These are phyloP conservation scores for Erythrocercus mccallii DNA, from an alignment of 2,113 vertebrate species.

Conservation along the genomic window DNA sequence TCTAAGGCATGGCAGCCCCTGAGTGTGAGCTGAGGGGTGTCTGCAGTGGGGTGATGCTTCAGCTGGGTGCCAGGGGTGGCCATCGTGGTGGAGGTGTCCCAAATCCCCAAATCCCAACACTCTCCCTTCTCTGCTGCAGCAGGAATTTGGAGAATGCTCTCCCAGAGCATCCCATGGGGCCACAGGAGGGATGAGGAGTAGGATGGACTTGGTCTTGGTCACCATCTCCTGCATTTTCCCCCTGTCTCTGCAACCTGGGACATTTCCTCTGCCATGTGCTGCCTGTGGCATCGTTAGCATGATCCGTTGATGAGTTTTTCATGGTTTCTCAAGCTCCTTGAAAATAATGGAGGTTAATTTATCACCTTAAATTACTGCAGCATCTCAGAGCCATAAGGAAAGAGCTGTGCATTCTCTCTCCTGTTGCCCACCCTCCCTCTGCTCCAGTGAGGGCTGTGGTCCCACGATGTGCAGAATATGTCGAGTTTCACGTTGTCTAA, in stretches of 20 bases:
- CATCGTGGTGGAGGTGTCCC: not conserved
- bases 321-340: not conserved
- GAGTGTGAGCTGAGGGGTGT: not conserved
- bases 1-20: not conserved
- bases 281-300: not conserved
- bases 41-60: not conserved
- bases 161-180: not conserved
- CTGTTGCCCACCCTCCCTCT: not conserved
- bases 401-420: not conserved
- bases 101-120: not conserved
- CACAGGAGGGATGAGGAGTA: not conserved
- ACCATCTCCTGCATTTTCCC: not conserved
- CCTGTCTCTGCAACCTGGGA: not conserved
- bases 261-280: not conserved
- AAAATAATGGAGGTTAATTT: constrained; percentile 22
- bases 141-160: not conserved
- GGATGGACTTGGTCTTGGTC: not conserved
- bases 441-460: not conserved
- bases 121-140: not conserved
- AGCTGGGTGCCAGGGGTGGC: not conserved
- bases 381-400: not conserved
- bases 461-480: not conserved
- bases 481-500: not conserved
- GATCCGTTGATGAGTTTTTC: not conserved
- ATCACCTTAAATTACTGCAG: constrained; percentile 39